These are phyloP conservation scores for Australoheros facetus DNA, from an alignment of 2,797 vertebrate genomes.

Conservation along the genomic window DNA sequence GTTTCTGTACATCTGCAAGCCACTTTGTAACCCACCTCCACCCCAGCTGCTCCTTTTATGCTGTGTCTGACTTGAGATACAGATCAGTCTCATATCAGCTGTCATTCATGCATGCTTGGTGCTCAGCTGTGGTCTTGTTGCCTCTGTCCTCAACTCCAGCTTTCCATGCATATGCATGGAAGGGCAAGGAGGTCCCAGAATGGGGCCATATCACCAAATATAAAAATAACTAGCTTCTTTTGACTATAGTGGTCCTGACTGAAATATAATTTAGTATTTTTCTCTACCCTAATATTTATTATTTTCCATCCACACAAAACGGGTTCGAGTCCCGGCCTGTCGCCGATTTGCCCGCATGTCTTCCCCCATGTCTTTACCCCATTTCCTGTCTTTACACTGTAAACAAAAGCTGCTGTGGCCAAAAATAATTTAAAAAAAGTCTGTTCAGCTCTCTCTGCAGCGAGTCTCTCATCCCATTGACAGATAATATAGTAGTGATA, in stretches of 20 bases:
- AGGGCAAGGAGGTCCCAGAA: not conserved
- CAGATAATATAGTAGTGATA: too few relatives aligned
- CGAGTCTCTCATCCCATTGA: too few relatives aligned
- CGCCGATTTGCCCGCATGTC: too few relatives aligned
- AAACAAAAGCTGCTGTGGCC: too few relatives aligned
- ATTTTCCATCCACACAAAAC: not conserved
- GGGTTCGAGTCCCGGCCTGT: too few relatives aligned
- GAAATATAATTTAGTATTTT: not conserved
- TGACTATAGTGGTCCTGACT: not conserved
- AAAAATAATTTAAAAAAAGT: too few relatives aligned
- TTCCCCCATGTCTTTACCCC: too few relatives aligned
- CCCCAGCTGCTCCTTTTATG: not conserved
- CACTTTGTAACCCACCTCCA: not conserved
- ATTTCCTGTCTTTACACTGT: too few relatives aligned
- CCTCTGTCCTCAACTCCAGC: not conserved
- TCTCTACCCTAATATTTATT: not conserved
- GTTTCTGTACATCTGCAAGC: not conserved
- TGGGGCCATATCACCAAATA: not conserved
- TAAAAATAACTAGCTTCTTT: not conserved
- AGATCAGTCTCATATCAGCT: not conserved
- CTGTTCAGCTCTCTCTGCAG: too few relatives aligned
- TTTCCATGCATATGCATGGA: not conserved
- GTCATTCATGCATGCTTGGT: not conserved
- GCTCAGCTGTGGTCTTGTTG: not conserved
- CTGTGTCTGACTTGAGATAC: not conserved